Evolutionary conservation across 23 tunicate genomes (phyloP).

Genomic region (Clavelina lepadiformis): DNA sequence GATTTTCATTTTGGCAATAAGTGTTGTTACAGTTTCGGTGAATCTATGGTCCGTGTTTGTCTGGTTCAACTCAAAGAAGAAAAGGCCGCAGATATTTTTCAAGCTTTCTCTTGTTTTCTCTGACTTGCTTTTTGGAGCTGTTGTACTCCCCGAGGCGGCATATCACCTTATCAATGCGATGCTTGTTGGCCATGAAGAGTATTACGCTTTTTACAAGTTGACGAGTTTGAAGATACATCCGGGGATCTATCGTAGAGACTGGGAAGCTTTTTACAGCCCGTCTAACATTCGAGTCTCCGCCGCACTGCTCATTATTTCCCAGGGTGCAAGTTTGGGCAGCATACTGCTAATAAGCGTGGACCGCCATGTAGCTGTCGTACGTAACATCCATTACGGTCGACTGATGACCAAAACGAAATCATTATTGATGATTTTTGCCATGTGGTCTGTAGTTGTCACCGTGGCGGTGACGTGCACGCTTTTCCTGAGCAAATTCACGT

Average conservation of each 20-base stretch:
- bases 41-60: constrained; percentile 41
- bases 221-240: background rate
- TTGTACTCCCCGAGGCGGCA: constrained; percentile 22
- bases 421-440: background rate
- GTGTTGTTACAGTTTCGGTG: constrained; percentile 10
- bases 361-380: constrained; percentile 29
- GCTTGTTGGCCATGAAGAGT: constrained; percentile 33
- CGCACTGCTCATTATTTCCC: constrained; percentile 20
- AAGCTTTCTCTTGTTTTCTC: constrained; percentile 38
- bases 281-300: constrained; percentile 6
- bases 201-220: constrained; percentile 15
- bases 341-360: constrained; percentile 36
- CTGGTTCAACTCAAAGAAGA: constrained; percentile 15
- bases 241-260: constrained; percentile 2
- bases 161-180: constrained; percentile 7
- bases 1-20: constrained; percentile 13
- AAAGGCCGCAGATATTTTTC: constrained; percentile 33
- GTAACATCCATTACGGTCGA: constrained; percentile 9
- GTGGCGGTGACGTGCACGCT: constrained; percentile 7
- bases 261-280: constrained; percentile 23
- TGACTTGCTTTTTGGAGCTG: constrained; percentile 37
- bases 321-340: constrained; percentile 49
- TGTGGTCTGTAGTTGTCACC: constrained; percentile 20
- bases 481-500: constrained; percentile 1
- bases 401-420: constrained; percentile 33